Evolutionary conservation across 2,888 invertebrate genomes (phyloP), one percentile per base, ranked within the genome.

Genomic region (Endomychus coccineus): DNA sequence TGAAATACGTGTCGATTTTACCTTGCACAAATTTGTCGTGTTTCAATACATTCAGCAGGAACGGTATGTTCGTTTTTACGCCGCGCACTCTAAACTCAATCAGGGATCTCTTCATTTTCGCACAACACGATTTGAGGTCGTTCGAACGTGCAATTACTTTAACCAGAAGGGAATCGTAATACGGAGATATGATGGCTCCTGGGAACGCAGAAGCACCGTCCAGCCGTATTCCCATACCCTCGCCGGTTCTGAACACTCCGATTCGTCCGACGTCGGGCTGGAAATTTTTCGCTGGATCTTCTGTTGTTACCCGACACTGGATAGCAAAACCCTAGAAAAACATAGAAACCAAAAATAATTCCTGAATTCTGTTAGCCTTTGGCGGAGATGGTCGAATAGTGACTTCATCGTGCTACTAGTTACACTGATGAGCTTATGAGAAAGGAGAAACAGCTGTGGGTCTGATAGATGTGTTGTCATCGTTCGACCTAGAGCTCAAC

Each of bases 51-150:
- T 98, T 98, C 44, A 97, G 70, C 35, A 98, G 69, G 71, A 98
- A 98, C 0, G 98, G 98, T 59, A 97, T 95, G 73, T 99, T 98
- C 3, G 98, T 98, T 75, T 97, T 98, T 9, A 98, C 96, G 9
- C 98, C 98, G 48, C 98, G 78, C 44, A 99, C 96, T 43, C 98
- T 78, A 71, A 98, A 99, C 66, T 98, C 98, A 14, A 87, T 75
- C 1, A 98, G 73, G 0, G 96, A 94, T 39, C 98, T 78, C 63
- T 86, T 86, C 92, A 98, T 96, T 66, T 99, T 99, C 0, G 94
- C 83, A 23, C 92, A 90, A 0, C 95, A 89, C 0, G 87, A 76
- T 42, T 88, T 83, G 21, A 98, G 76, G 61, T 94, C 89, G 36
- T 78, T 77, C 0, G 95, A 90, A 62, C 92, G 91, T 0, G 97